Evolutionary conservation across 2,888 invertebrate species (phyloP), one percentile per base, ranked within the genome.

Genomic region (Pyrochroa serraticornis): DNA sequence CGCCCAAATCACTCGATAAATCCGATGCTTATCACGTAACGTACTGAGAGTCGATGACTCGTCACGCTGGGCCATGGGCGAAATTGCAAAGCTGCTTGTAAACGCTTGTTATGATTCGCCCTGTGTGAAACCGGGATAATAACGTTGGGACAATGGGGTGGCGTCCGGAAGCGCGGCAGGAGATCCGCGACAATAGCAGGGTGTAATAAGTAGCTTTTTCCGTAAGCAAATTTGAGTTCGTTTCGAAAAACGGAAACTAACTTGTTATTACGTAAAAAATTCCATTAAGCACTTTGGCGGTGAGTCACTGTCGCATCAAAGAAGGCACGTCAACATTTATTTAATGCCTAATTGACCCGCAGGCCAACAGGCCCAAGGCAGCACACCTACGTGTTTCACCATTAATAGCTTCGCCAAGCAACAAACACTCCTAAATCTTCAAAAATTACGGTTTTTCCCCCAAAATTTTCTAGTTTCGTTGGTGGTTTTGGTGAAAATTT

Each of bases 331-430:
- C 75, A 75, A 76, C 75, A 73, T 71, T 74, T 70, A 73, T 74
- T 73, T 75, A 73, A 70, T 70, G 66, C 66, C 74, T 77, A 77
- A 79, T 78, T 79, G 78, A 78, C 78, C 79, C 76, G 78, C 75
- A 79, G 78, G 78, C 75, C 78, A 79, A 77, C 76, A 76, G 71
- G 72, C 73, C 68, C 73, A 72, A 73, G 71, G 67, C 69, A 69
- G 58, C 68, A 75, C 76, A 77, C 77, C 77, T 77, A 77, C 76
- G 66, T 73, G 3, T 22, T 22, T 22, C n/a, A 70, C 70, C 70
- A 60, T 64, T 62, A 47, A 61, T 44, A 41, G 46, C 36, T 13
- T 14, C 48, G 50, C 49, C 49, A 44, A 47, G 34, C 22, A 9
- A 34, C 12, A 38, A 44, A 51, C 32, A 42, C 39, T 14, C 10